Evolutionary conservation across 2,797 vertebrate genomes (phyloP), one percentile per base, ranked within the genome.

Genomic region (Zonotrichia albicollis): DNA sequence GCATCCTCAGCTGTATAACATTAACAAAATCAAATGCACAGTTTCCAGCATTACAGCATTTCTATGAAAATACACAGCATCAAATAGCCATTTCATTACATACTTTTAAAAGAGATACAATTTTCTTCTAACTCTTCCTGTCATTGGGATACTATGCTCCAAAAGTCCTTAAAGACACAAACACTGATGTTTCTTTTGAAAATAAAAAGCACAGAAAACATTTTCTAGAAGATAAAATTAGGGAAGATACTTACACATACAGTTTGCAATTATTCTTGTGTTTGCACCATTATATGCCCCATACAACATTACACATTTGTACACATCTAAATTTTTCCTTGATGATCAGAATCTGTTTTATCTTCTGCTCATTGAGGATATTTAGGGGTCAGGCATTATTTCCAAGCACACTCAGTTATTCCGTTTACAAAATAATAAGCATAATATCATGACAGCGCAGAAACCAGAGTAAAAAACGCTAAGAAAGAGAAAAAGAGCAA

Each of bases 161-260:
- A 86, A 80, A 96, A 96, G 87, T 94, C 91, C 81, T 73, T 81
- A 95, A 81, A 87, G 64, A 90, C 51, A 96, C 55, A 95, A 85
- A 96, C 79, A 76, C 40, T 16, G 50, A 75, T 54, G 75, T 90
- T 81, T 75, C 54, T 80, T 71, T n/a, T 38, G 5, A 91, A 87
- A 95, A 86, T 76, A 89, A 96, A 94, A 95, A 36, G 29, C 36
- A 96, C 11, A 83, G 32, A 96, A 91, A 84, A 16, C 40, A 34
- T 75, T 84, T 84, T 57, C 43, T 21, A 36, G 84, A 91, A 96
- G 48, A 91, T 67, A 93, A 93, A 96, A 98, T 96, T 48, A 90
- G 87, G 65, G 90, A 97, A 95, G 79, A 96, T 98, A 98, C 98
- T 98, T 98, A 98, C 98, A 98, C 96, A 97, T 93, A 97, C 30